Base-by-base conservation (phyloP, 2,113 vertebrate species). In the Leptobrachium leishanense region DNA sequence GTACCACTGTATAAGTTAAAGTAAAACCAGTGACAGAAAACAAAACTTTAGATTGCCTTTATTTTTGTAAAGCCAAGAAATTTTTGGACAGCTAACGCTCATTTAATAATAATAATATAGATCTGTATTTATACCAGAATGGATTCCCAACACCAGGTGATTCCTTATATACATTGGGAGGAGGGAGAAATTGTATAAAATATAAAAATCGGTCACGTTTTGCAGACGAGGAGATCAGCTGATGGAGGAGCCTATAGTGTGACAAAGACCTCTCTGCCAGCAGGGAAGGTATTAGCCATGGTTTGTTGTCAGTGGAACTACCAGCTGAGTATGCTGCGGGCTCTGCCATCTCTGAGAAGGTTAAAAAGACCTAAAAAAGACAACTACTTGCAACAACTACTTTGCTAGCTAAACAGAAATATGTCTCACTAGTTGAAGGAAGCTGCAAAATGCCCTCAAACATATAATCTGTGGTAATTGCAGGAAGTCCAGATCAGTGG, bases 21-120 rank as follows among this genome's bases (percentile, higher is more conserved):
- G 63, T 50, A 20, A 39, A 13, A 39, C 2, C 63, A 13, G 20
- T 40, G 20, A 65, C 20, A 31, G 6, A 40, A 9, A 65, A 40
- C 1, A 40, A 40, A 65, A 65, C 88, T 88, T 89, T 90, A 67
- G 79, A 82, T 88, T 89, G 84, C 85, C 86, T 91, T 91, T 91
- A 87, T 90, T 90, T 91, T 85, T 89, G 87, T 89, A 90, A 90
- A 90, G 89, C 90, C 89, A 90, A 89, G 91, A 92, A 92, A 91
- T 89, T 87, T 86, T 89, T 86, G 88, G 91, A 92, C 90, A 91
- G 90, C 91, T 90, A 90, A 87, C 89, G 90, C 90, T 89, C 89
- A 92, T 90, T 91, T 90, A 90, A 90, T 91, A 92, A 85, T 91
- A 92, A 85, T 87, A 86, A 87, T 82, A 69, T 74, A 74, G 77